phyloP scores from a whole-genome alignment of 2,888 invertebrate genomes.

The Lutraria lutraria region DNA sequence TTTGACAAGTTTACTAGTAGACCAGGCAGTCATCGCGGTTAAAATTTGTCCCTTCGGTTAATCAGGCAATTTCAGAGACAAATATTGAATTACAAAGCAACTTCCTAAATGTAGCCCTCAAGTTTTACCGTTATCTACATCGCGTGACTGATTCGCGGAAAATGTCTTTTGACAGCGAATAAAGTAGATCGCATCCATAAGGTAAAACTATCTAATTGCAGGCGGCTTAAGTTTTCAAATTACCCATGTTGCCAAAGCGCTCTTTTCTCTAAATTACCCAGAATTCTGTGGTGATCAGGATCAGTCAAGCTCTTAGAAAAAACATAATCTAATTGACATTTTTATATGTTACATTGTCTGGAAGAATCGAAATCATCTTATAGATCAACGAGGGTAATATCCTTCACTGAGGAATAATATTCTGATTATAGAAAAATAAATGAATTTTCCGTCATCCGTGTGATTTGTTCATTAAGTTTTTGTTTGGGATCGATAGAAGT shows the following conservation, averaged over 20 bases:
- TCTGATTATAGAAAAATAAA: constrained; percentile 17
- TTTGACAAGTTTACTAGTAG: not conserved
- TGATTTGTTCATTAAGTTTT: constrained; percentile 19
- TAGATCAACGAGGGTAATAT: not conserved
- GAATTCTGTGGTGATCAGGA: not conserved
- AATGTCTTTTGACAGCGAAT: constrained; percentile 39
- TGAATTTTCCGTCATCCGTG: constrained; percentile 12
- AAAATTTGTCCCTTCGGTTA: constrained; percentile 26
- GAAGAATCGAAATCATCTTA: not conserved
- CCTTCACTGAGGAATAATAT: constrained; percentile 2
- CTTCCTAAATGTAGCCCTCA: constrained; percentile 15
- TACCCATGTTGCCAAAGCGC: not conserved
- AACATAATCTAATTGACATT: constrained; percentile 6
- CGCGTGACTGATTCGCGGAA: constrained; percentile 29
- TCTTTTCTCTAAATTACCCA: constrained; percentile 14
- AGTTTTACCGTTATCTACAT: constrained; percentile 24
- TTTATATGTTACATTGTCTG: not conserved
- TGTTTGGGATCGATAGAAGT: not conserved
- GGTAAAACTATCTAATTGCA: constrained; percentile 31
- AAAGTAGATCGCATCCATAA: constrained; percentile 26
- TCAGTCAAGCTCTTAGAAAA: not conserved
- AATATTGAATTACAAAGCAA: constrained; percentile 18
- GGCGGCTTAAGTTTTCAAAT: constrained; percentile 12
- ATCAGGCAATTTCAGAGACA: constrained; percentile 17
- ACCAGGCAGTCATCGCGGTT: constrained; percentile 10